phyloP scores from a whole-genome alignment of 2,797 vertebrate species.

The Pogoniulus pusillus region DNA sequence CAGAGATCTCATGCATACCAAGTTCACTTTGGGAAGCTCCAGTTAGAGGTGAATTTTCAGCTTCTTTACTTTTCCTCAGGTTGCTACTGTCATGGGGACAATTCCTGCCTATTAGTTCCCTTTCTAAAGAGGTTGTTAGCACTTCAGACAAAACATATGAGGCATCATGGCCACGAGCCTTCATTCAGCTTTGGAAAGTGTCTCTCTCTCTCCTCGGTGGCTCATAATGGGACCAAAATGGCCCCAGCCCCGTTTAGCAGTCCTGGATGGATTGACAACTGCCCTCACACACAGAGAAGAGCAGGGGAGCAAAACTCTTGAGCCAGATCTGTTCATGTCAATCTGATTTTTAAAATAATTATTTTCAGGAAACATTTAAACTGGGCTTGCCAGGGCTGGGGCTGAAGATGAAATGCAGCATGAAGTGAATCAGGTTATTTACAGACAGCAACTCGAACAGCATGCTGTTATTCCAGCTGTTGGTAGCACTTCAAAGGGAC shows the following conservation, averaged over 20 bases:
- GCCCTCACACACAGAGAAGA: not conserved
- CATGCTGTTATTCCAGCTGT: constrained; percentile 15
- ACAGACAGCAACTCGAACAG: not conserved
- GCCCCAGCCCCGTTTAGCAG: too few relatives aligned
- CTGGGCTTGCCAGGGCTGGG: not conserved
- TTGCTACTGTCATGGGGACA: too few relatives aligned
- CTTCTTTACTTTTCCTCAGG: too few relatives aligned
- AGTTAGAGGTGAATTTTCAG: not conserved
- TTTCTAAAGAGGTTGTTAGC: too few relatives aligned
- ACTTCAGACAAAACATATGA: too few relatives aligned
- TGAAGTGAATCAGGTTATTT: constrained; percentile 1
- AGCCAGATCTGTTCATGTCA: not conserved
- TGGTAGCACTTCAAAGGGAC: constrained; percentile 1
- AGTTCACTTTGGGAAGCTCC: not conserved
- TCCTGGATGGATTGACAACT: too few relatives aligned
- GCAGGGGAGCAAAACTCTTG: not conserved
- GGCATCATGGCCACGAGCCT: too few relatives aligned
- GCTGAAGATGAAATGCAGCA: not conserved
- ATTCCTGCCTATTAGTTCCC: too few relatives aligned
- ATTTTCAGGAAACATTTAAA: not conserved
- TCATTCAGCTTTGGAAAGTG: too few relatives aligned
- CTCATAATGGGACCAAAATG: too few relatives aligned
- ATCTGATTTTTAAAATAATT: not conserved
- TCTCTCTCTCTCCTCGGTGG: too few relatives aligned
- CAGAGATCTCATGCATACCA: not conserved